Base-by-base conservation (phyloP, 2,113 vertebrate genomes). In the Taxidea taxus region DNA sequence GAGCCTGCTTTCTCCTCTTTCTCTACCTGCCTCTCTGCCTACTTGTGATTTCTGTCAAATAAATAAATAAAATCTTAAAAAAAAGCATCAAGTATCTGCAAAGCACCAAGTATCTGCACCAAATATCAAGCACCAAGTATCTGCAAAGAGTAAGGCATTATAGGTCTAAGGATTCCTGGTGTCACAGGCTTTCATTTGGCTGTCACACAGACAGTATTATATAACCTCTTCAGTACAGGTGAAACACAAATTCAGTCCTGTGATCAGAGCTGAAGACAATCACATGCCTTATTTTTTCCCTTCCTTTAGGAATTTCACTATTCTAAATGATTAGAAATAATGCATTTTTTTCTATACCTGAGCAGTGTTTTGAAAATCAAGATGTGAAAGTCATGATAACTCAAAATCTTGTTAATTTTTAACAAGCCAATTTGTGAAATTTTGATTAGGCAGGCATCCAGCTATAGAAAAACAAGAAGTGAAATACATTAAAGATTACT, bases 401-500 rank as follows among this genome's bases (percentile, higher is more conserved):
- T 92, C 49, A 87, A 87, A 87, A 49, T 74, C 49, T 80, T 31
- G 3, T 91, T 91, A 72, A 64, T 47, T 93, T 94, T 94, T 77
- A 92, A 92, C 13, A 80, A 90, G 23, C 8, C 42, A 94, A 87
- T 6, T 90, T 75, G 75, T 85, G 37, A 90, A 91, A 94, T 44
- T 90, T 94, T 85, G n/a, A 91, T 94, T 84, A 85, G 49, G 54
- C 87, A 94, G 68, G 23, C 23, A 87, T 8, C 37, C 11, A 87
- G 70, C 81, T 93, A 75, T 87, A 80, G 84, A 68, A 95, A 90
- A 90, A 85, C 4, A 91, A 62, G 68, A 72, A 87, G 7, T 86
- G 34, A 95, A 85, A 92, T 25, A 12, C 21, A 81, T 88, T 95
- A 85, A 91, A 96, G 37, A 62, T 94, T 47, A 42, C 77, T 88